These are phyloP conservation scores for Phainopepla nitens DNA, from an alignment of 2,113 vertebrate species.

Conservation along the genomic window DNA sequence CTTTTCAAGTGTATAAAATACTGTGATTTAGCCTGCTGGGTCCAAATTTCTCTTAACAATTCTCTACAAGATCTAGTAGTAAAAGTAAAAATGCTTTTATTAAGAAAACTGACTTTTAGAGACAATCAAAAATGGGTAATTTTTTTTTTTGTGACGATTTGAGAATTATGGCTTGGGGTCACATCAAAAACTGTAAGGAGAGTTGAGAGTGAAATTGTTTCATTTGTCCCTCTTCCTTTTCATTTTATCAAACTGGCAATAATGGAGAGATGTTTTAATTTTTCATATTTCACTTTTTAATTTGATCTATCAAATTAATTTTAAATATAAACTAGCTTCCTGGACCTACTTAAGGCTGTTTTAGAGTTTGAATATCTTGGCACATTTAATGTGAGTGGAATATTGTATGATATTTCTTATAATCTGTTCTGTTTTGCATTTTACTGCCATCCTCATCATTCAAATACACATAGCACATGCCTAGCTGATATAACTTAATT, in stretches of 20 bases:
- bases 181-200: background rate
- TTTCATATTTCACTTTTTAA: constrained; percentile 26
- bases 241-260: background rate
- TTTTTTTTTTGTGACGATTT: background rate
- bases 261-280: background rate
- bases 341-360: background rate
- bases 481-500: constrained; percentile 65
- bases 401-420: constrained; percentile 37
- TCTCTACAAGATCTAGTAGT: background rate
- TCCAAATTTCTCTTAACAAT: background rate
- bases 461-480: constrained; percentile 13
- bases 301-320: constrained; percentile 35
- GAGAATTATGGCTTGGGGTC: background rate
- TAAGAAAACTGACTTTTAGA: background rate
- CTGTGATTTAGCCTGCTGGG: background rate
- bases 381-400: constrained; percentile 44
- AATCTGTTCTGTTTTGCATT: constrained; percentile 35
- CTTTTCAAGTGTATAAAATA: background rate
- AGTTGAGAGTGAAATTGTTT: constrained; percentile 7
- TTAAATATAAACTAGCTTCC: background rate
- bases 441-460: constrained; percentile 32
- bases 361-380: constrained; percentile 15
- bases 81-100: background rate
- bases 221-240: background rate
- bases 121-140: background rate